These are phyloP conservation scores for Clarias laeviceps DNA, from an alignment of 2,797 vertebrate species.

Conservation along the genomic window DNA sequence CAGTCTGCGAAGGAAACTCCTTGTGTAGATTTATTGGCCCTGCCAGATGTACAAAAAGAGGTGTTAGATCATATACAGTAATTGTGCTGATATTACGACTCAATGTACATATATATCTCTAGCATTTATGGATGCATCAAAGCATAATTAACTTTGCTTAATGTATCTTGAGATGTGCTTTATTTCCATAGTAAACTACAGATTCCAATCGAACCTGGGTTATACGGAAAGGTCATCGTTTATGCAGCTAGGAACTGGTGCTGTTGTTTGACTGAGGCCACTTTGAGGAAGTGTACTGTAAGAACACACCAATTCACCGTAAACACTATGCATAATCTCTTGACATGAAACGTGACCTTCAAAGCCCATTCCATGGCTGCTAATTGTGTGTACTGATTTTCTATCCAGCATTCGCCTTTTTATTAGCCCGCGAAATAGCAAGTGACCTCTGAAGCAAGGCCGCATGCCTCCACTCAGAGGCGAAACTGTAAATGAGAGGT, in stretches of 20 bases:
- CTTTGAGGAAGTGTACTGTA: slow-evolving; percentile 3
- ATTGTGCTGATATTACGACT: slow-evolving; percentile 49
- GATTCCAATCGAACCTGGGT: not conserved
- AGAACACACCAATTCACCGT: slow-evolving; percentile 25
- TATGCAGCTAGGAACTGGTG: not conserved
- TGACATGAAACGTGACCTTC: slow-evolving; percentile 50
- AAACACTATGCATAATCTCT: slow-evolving; percentile 33
- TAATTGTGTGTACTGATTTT: slow-evolving; percentile 44
- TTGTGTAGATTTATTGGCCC: slow-evolving; percentile 39
- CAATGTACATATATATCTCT: slow-evolving; percentile 21
- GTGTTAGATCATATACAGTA: slow-evolving; percentile 48
- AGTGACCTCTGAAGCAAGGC: slow-evolving; percentile 31
- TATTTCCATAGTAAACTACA: slow-evolving; percentile 42
- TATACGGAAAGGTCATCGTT: slow-evolving; percentile 25
- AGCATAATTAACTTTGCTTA: slow-evolving; percentile 45
- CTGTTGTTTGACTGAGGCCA: slow-evolving; percentile 7
- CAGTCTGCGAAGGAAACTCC: slow-evolving; percentile 22
- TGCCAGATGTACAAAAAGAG: slow-evolving; percentile 44
- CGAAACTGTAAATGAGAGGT: slow-evolving; percentile 35
- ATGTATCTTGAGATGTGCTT: slow-evolving; percentile 37
- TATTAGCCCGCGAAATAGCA: slow-evolving; percentile 23
- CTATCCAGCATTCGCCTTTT: slow-evolving; percentile 1
- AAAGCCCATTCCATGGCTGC: slow-evolving; percentile 38
- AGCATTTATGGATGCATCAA: slow-evolving; percentile 51
- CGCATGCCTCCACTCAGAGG: slow-evolving; percentile 9